Evolutionary conservation across 2,113 vertebrate genomes (phyloP).

Genomic region (Oncorhynchus mykiss): DNA sequence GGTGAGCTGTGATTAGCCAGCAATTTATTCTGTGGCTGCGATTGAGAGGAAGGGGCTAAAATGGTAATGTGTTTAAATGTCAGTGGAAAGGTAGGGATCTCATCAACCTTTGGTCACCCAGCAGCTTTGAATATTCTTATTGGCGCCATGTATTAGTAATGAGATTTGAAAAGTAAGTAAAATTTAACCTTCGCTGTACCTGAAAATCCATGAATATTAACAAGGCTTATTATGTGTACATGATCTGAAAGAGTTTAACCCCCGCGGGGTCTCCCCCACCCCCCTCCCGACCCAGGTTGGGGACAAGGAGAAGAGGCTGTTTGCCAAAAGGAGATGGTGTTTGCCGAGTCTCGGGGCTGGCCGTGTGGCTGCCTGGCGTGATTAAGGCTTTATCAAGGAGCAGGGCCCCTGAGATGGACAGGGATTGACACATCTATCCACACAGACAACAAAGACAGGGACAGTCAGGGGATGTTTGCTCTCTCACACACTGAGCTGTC

Average conservation of each 20-base stretch:
- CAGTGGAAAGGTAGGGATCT: constrained; percentile 76
- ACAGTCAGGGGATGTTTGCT: not conserved
- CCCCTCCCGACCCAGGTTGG: not conserved
- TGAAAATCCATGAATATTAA: constrained; percentile 83
- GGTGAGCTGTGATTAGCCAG: constrained; percentile 70
- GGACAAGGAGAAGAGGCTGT: constrained; percentile 26
- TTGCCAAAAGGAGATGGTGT: constrained; percentile 64
- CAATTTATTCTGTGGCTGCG: constrained; percentile 72
- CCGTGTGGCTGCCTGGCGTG: constrained; percentile 22
- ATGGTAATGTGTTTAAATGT: constrained; percentile 85
- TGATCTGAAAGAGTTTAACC: constrained; percentile 83
- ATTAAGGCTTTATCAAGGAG: constrained; percentile 63
- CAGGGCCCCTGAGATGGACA: constrained; percentile 34
- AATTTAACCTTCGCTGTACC: constrained; percentile 84
- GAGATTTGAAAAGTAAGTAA: constrained; percentile 81
- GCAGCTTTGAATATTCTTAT: constrained; percentile 84
- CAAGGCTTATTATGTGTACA: constrained; percentile 80
- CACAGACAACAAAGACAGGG: not conserved
- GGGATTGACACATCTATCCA: constrained; percentile 35
- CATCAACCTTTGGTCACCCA: constrained; percentile 81
- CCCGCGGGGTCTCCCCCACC: not conserved
- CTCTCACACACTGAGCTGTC: constrained; percentile 11
- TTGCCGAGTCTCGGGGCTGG: constrained; percentile 48
- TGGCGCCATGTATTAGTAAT: constrained; percentile 82
- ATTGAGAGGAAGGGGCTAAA: constrained; percentile 67